Percentiles rank a stretch among this genome's conserved stretches.
Conservation (phyloP, 2,888 invertebrate genomes). For the Girardia tigrina region DNA sequence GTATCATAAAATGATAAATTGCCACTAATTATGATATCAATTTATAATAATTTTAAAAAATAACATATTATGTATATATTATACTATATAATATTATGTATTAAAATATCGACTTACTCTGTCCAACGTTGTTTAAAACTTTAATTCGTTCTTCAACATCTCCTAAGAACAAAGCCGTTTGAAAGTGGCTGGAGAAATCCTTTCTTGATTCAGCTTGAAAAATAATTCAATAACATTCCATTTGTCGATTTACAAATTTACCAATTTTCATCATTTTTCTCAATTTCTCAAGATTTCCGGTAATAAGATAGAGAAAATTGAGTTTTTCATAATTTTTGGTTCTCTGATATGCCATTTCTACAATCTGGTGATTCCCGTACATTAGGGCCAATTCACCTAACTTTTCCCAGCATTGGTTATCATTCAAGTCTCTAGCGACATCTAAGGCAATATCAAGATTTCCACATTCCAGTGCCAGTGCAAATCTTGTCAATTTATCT, state of each 20-base stretch:
- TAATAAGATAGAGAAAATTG: slow-evolving; percentile 88
- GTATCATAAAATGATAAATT: no score
- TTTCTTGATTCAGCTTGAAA: slow-evolving; percentile 76
- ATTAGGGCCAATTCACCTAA: slow-evolving; percentile 79
- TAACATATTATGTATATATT: no score
- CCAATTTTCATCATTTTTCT: slow-evolving; percentile 92
- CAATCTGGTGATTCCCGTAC: slow-evolving; percentile 62
- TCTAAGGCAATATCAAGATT: slow-evolving; percentile 93
- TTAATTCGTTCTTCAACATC: slow-evolving; percentile 76
- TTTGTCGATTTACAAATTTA: slow-evolving; percentile 39
- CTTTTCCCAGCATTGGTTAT: slow-evolving; percentile 84
- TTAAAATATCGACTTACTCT: no score
- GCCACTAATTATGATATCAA: no score
- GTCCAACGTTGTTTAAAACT: slow-evolving; percentile 48
- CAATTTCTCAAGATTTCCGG: slow-evolving; percentile 89
- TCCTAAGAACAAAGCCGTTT: slow-evolving; percentile 77
- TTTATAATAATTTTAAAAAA: no score
- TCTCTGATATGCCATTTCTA: slow-evolving; percentile 97
- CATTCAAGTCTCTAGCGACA: slow-evolving; percentile 82
- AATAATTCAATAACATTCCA: not conserved
- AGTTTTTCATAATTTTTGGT: slow-evolving; percentile 98
- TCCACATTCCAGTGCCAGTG: slow-evolving; percentile 86
- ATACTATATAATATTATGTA: no score
- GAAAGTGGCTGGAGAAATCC: slow-evolving; percentile 87
- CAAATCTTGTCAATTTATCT: slow-evolving; percentile 87